phyloP scores from a whole-genome alignment of 1,140 invertebrate species.

The Polypedilum vanderplanki region DNA sequence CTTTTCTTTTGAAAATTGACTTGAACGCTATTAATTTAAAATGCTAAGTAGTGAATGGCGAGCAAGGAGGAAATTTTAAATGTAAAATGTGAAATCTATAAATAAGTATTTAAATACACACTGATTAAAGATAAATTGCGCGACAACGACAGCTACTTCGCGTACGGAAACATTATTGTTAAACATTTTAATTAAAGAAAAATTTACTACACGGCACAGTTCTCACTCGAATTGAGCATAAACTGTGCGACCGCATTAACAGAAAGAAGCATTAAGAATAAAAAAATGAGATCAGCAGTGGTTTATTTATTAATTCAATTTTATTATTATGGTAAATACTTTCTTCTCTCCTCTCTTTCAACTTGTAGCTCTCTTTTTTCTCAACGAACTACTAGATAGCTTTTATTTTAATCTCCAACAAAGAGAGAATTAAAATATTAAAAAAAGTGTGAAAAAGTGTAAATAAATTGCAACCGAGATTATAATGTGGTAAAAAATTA shows the following conservation, averaged over 20 bases:
- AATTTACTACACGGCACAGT: not conserved
- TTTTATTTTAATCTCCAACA: not conserved
- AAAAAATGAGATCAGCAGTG: not conserved
- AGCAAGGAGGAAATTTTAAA: not conserved
- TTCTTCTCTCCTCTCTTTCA: too few relatives aligned
- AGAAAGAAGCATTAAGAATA: not conserved
- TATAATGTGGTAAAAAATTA: constrained; percentile 2
- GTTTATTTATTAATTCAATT: not conserved
- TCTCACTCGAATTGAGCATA: not conserved
- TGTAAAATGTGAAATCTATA: not conserved
- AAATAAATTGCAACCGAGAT: constrained; percentile 1
- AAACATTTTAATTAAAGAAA: not conserved
- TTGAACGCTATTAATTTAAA: not conserved
- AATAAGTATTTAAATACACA: not conserved
- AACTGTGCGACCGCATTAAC: not conserved
- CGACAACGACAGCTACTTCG: not conserved
- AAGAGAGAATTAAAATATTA: not conserved
- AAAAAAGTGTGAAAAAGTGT: not conserved
- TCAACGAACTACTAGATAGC: not conserved
- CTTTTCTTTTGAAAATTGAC: not conserved
- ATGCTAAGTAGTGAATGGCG: not conserved
- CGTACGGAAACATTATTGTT: not conserved
- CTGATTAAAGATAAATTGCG: constrained; percentile 18
- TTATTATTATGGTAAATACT: not conserved
- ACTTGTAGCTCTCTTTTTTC: not conserved